Evolutionary conservation across 2,113 vertebrate genomes (phyloP).

Genomic region (Seriola quinqueradiata): DNA sequence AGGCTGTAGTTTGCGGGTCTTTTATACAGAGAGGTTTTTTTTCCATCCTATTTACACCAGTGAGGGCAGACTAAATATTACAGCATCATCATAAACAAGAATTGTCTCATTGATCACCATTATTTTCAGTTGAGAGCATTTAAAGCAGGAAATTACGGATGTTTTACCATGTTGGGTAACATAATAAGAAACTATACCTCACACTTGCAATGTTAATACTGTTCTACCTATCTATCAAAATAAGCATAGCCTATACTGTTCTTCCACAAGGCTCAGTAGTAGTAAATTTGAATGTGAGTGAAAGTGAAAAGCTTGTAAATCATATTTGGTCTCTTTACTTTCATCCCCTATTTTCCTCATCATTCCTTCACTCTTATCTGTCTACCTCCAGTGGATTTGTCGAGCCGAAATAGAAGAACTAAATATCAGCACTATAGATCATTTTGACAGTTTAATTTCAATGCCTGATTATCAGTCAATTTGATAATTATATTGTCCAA

Average conservation of each 20-base stretch:
- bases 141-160: background rate
- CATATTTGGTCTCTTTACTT: slow-evolving; percentile 35
- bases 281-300: slow-evolving; percentile 26
- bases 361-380: slow-evolving; percentile 39
- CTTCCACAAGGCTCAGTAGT: background rate
- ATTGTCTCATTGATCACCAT: background rate
- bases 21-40: background rate
- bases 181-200: background rate
- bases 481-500: slow-evolving; percentile 86
- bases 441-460: slow-evolving; percentile 86
- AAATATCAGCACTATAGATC: slow-evolving; percentile 82
- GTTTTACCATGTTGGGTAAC: too few species aligned
- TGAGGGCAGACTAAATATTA: background rate
- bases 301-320: slow-evolving; percentile 62
- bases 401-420: slow-evolving; percentile 53
- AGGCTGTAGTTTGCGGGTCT: background rate
- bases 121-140: background rate
- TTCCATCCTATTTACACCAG: background rate
- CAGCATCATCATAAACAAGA: background rate
- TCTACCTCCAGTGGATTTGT: slow-evolving; percentile 57
- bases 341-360: slow-evolving; percentile 40
- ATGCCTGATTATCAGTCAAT: slow-evolving; percentile 85
- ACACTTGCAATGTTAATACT: background rate
- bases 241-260: background rate
- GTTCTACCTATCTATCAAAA: background rate